These are phyloP conservation scores for Ciconia boyciana DNA, from an alignment of 2,113 vertebrate species.

Conservation along the genomic window DNA sequence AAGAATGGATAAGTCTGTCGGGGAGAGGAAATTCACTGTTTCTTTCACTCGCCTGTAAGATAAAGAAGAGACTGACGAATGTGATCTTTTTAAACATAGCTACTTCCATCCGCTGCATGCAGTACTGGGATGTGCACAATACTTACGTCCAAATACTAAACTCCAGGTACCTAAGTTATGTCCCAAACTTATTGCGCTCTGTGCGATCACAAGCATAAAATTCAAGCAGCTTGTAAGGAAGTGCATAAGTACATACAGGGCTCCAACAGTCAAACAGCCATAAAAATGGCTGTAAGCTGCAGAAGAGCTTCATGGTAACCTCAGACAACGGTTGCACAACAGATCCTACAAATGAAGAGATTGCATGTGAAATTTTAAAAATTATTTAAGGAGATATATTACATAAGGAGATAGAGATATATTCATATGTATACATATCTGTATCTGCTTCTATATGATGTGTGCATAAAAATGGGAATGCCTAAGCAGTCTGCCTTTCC, in stretches of 20 bases:
- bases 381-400: background rate
- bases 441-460: background rate
- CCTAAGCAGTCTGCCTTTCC: background rate
- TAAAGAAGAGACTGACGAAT: background rate
- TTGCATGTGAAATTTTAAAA: background rate
- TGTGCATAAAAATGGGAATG: background rate
- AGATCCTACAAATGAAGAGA: background rate
- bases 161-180: background rate
- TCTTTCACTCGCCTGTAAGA: background rate
- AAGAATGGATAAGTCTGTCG: background rate
- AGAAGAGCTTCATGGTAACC: background rate
- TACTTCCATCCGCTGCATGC: background rate
- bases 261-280: background rate
- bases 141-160: background rate
- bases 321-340: background rate
- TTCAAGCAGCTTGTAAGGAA: background rate
- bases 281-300: background rate
- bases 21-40: background rate
- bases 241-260: background rate
- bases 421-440: background rate
- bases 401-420: background rate
- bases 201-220: background rate
- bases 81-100: background rate
- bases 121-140: background rate
- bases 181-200: rapidly evolving